Evolutionary conservation across 2,797 vertebrate genomes (phyloP).

Genomic region (Melanotaenia maccullochi): DNA sequence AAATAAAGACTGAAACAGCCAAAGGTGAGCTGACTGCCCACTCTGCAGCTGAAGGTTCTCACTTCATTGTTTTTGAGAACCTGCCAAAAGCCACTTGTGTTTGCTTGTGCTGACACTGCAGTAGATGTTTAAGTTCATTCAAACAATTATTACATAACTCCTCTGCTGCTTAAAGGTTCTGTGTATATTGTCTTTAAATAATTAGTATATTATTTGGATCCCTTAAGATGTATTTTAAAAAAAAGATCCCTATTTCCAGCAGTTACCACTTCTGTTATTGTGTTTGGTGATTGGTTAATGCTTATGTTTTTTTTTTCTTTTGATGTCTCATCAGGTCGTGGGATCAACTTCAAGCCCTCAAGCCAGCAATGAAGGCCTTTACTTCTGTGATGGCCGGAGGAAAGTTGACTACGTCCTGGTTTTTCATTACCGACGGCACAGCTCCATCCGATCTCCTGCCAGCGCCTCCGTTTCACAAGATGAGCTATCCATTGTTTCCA

Average conservation of each 20-base stretch:
- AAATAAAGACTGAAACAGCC: constrained; percentile 74
- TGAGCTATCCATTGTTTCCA: constrained; percentile 83
- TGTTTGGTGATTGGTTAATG: background rate
- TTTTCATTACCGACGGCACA: constrained; percentile 87
- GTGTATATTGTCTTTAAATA: constrained; percentile 18
- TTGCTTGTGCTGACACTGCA: constrained; percentile 63
- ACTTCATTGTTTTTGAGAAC: constrained; percentile 76
- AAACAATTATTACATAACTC: constrained; percentile 61
- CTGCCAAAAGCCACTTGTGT: constrained; percentile 74
- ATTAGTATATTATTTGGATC: background rate
- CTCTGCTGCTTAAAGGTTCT: constrained; percentile 41
- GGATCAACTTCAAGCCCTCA: constrained; percentile 53
- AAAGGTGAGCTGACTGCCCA: constrained; percentile 78
- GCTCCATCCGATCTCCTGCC: constrained; percentile 50
- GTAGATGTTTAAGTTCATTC: constrained; percentile 69
- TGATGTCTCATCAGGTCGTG: constrained; percentile 81
- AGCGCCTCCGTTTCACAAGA: constrained; percentile 53
- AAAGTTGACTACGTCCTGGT: constrained; percentile 96
- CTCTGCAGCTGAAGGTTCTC: constrained; percentile 73
- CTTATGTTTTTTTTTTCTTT: background rate
- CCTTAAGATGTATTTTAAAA: background rate
- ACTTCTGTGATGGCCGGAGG: constrained; percentile 89
- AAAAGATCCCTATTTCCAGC: background rate
- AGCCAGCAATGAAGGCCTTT: constrained; percentile 74
- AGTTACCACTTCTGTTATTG: background rate